Evolutionary conservation across 1,140 invertebrate genomes (phyloP).

Genomic region (Listronotus oregonensis): DNA sequence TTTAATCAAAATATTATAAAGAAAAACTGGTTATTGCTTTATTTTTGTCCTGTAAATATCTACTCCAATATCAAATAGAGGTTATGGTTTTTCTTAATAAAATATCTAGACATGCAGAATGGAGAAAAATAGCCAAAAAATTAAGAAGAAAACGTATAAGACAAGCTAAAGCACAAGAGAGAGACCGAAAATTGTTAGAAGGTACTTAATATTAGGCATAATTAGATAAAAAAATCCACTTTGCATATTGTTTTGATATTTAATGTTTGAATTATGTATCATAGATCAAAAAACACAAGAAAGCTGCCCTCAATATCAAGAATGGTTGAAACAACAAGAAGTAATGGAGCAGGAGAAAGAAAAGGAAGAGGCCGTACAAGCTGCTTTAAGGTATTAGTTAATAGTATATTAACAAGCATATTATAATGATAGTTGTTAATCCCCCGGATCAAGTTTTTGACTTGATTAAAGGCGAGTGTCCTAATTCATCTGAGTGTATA

Average conservation of each 20-base stretch:
- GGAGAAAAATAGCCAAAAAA: conserved; percentile 59
- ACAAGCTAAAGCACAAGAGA: conserved; percentile 52
- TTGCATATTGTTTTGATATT: not conserved
- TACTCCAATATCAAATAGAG: conserved; percentile 14
- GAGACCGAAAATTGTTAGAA: conserved; percentile 47
- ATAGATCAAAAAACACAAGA: conserved; percentile 46
- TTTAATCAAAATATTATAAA: conserved; percentile 34
- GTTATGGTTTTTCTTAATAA: conserved; percentile 54
- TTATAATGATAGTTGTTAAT: conserved; percentile 4
- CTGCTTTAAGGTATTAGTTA: conserved; percentile 10
- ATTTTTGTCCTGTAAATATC: conserved; percentile 3
- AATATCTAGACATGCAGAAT: conserved; percentile 54
- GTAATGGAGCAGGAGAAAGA: conserved; percentile 30
- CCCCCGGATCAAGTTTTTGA: too few relatives aligned
- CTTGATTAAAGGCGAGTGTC: too few relatives aligned
- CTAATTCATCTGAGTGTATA: too few relatives aligned
- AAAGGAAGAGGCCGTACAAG: conserved; percentile 23
- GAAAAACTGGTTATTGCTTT: not conserved
- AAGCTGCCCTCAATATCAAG: conserved; percentile 52
- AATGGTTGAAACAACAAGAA: conserved; percentile 49
- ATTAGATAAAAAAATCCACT: too few relatives aligned
- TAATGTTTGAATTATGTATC: conserved; percentile 19
- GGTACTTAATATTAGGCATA: conserved; percentile 31
- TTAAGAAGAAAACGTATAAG: conserved; percentile 55
- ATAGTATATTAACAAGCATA: not conserved